These are phyloP conservation scores for Patella depressa DNA, from an alignment of 2,888 invertebrate species.

Conservation along the genomic window DNA sequence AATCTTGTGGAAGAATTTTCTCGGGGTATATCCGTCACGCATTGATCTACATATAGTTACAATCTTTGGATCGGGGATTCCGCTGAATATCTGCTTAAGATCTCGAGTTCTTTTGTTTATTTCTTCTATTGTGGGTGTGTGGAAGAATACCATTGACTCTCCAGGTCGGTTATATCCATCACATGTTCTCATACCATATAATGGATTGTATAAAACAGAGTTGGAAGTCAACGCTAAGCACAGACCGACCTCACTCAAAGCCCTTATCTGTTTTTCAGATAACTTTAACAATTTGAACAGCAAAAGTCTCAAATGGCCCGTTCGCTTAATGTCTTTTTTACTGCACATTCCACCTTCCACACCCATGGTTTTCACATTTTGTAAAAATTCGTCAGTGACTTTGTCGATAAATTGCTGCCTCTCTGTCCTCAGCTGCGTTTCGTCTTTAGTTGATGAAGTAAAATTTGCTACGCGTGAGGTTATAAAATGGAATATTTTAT, in stretches of 20 bases:
- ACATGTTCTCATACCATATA: constrained; percentile 40
- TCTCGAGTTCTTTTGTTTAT: constrained; percentile 33
- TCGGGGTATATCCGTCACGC: constrained; percentile 16
- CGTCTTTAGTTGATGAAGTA: background rate
- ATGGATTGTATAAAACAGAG: constrained; percentile 21
- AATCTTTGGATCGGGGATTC: background rate
- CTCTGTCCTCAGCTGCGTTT: background rate
- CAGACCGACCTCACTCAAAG: constrained; percentile 43
- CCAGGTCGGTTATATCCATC: constrained; percentile 45
- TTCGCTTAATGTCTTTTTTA: too few species aligned
- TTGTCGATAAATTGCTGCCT: background rate
- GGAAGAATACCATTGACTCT: constrained; percentile 41
- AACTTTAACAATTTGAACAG: constrained; percentile 26
- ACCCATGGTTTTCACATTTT: background rate
- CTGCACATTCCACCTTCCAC: background rate
- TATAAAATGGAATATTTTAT: constrained; percentile 18
- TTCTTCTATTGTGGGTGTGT: constrained; percentile 42
- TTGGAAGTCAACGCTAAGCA: constrained; percentile 45
- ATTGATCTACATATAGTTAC: constrained; percentile 18
- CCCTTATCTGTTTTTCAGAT: constrained; percentile 36
- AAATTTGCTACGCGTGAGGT: background rate
- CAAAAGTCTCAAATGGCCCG: background rate
- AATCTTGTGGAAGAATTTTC: constrained; percentile 5
- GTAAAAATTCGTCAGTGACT: background rate
- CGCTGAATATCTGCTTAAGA: constrained; percentile 35